Evolutionary conservation across 37 sponge, comb jelly and placozoan genomes (phyloP), one percentile per base, ranked within the genome.

Genomic region (Bolinopsis microptera): DNA sequence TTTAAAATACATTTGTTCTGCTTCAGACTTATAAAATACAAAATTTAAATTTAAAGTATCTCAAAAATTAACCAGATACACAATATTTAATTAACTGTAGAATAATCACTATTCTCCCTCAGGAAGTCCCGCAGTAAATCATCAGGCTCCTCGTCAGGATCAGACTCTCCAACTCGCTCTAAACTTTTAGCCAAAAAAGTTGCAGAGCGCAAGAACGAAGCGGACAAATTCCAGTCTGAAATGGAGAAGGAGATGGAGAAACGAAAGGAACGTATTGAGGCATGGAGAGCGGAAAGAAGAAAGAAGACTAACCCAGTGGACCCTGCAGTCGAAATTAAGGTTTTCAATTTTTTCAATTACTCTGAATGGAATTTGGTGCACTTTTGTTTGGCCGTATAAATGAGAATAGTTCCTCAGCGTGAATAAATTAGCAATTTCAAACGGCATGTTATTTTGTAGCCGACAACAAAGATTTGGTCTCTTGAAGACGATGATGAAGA

Each of bases 231-330:
- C 36, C 96, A 96, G 83, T 83, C 94, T 68, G 95, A 93, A 93
- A 94, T 98, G 23, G 99, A 98, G 68, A 95, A 96, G 69, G 99
- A 96, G 93, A 97, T 98, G 97, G 80, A 94, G 41, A 97, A 96
- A 86, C 39, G 99, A 26, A 90, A 95, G 31, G 97, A 98, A 82
- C 76, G 96, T 31, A 93, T 98, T 0, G 99, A 97, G 67, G 97
- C 96, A 0, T 98, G 99, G 99, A 69, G 97, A 28, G 95, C 96
- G 33, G 94, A 94, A n/a, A 80, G 95, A n/a, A 93, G 95, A 93
- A 94, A 96, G 41, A 61, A 76, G 3, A 34, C 8, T 1, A 48
- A 93, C 5, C 80, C 80, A 32, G 74, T 1, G 26, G 80, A 77
- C 1, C 80, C 80, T 1, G 1, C 80, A 31, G 9, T 21, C 34